Base-by-base conservation (phyloP, 2,888 invertebrate genomes). In the Mythimna vitellina region DNA sequence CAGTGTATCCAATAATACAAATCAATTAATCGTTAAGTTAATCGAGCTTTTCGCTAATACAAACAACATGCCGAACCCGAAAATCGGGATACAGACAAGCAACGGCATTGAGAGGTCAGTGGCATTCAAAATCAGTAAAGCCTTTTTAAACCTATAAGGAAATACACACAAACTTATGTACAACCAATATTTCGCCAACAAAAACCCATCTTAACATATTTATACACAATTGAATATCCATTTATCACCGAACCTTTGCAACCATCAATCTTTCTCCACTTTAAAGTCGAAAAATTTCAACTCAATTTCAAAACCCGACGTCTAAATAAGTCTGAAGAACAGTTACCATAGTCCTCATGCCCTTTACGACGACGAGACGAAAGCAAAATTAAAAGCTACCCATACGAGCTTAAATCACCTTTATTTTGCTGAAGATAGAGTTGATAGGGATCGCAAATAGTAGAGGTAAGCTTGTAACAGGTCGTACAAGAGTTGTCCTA, bases 291-390 rank as follows among this genome's bases (percentile, higher is more conserved):
- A 88, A 86, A 88, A 87, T 85, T 85, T 85, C 83, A 84, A 87
- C 87, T 89, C 87, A 85, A 87, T 88, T 86, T 87, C 90, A 90
- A 90, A 90, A 90, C 88, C 82, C 89, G 76, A 84, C 84, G 83
- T 89, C 90, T 91, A 91, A 91, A 90, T 89, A 89, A 89, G 86
- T 86, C 87, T 78, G 80, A 86, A 82, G 85, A 89, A 91, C 90
- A 88, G 90, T 91, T 90, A 90, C 88, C 87, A 86, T 83, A 87
- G 89, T 90, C 89, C 91, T 87, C 90, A 77, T 92, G 91, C 91
- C 92, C 92, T 92, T 92, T 92, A 87, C 87, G 85, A 85, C 79
- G 84, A 76, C 72, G 78, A 82, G 82, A 84, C 74, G 74, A 82
- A 72, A 64, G 70, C 87, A 70, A 85, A 46, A 12, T 74, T 81